Evolutionary conservation across 2,888 invertebrate species (phyloP).

Genomic region (Pachliopta kotzebuea): DNA sequence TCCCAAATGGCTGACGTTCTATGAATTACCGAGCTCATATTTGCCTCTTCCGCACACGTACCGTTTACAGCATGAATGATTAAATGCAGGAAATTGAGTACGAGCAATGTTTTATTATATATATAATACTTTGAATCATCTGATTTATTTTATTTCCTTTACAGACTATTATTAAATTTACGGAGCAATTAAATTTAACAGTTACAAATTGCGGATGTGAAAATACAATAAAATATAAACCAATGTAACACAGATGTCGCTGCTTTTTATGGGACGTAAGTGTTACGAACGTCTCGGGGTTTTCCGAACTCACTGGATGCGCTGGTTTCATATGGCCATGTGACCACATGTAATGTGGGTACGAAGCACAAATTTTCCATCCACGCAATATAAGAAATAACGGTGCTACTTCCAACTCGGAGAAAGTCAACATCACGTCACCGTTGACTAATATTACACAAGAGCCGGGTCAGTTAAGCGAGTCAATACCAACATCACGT

Average conservation of each 20-base stretch:
- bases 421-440: constrained; percentile 68
- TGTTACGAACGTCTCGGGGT: constrained; percentile 46
- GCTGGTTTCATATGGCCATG: constrained; percentile 19
- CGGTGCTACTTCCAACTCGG: constrained; percentile 49
- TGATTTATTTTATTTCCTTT: background rate
- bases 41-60: constrained; percentile 6
- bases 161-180: constrained; percentile 1
- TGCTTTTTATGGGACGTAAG: background rate
- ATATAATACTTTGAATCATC: background rate
- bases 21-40: background rate
- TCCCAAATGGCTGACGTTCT: constrained; percentile 6
- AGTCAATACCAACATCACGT: constrained; percentile 45
- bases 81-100: background rate
- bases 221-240: constrained; percentile 9
- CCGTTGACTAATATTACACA: constrained; percentile 62
- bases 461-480: constrained; percentile 54
- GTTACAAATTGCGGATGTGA: constrained; percentile 8
- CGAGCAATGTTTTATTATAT: background rate
- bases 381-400: constrained; percentile 32
- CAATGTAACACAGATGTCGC: constrained; percentile 9
- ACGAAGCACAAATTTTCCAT: constrained; percentile 53
- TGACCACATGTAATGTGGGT: constrained; percentile 24
- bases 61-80: background rate
- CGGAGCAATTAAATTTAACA: background rate
- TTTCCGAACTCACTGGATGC: constrained; percentile 43